Conservation (phyloP, 2,888 invertebrate species). For the Antitype chi region DNA sequence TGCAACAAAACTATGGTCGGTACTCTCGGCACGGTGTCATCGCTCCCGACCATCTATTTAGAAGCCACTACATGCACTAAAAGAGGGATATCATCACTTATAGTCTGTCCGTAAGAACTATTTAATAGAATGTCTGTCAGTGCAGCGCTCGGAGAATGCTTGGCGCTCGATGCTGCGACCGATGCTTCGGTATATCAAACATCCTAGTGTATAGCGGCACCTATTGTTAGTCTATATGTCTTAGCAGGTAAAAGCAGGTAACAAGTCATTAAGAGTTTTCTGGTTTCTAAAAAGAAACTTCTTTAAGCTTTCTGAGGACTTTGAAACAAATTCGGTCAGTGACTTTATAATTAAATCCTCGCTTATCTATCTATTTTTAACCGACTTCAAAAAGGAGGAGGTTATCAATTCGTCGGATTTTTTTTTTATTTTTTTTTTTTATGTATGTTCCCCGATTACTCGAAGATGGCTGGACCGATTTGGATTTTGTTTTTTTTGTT, state of each 20-base stretch:
- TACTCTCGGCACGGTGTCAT: constrained; percentile 74
- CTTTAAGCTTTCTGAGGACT: not conserved
- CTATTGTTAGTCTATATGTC: not conserved
- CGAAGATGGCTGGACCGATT: no score
- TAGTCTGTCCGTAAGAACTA: constrained; percentile 56
- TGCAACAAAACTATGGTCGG: constrained; percentile 81
- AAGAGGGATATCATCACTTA: constrained; percentile 64
- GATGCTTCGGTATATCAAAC: constrained; percentile 29
- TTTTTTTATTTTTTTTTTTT: no score
- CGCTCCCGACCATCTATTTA: constrained; percentile 74
- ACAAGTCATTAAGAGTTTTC: not conserved
- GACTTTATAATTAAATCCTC: not conserved
- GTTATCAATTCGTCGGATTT: no score
- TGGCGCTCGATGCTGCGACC: constrained; percentile 41
- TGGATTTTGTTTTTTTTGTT: no score
- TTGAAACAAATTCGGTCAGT: not conserved
- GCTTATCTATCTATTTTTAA: constrained; percentile 19
- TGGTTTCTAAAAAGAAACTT: not conserved
- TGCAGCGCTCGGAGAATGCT: constrained; percentile 42
- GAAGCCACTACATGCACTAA: constrained; percentile 62
- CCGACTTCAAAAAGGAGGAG: no score
- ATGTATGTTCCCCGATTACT: no score
- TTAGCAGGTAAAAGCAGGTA: constrained; percentile 3
- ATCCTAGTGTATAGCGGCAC: constrained; percentile 24
- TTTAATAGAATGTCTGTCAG: constrained; percentile 54